Evolutionary conservation across 2,888 invertebrate genomes (phyloP).

Genomic region (Crepidodera aurea): DNA sequence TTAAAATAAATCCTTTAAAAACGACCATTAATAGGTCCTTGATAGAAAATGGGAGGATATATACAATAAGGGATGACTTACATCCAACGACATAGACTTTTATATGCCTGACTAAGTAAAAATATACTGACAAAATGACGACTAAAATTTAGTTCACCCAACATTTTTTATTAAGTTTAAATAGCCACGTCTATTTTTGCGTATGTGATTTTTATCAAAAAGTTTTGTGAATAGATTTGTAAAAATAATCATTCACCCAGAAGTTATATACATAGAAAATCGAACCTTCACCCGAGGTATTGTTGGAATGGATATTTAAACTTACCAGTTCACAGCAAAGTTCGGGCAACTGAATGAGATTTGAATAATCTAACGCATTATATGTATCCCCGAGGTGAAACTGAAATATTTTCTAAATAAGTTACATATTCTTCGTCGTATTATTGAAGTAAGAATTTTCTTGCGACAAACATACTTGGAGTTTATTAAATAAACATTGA

Average conservation of each 20-base stretch:
- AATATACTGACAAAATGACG: no score
- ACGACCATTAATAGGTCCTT: no score
- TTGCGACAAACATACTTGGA: no score
- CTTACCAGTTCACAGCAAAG: conserved; percentile 13
- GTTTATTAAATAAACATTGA: no score
- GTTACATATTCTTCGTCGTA: neutral
- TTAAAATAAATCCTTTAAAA: no score
- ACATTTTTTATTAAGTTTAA: no score
- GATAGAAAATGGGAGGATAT: no score
- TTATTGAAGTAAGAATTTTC: no score
- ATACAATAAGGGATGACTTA: no score
- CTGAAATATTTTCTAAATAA: conserved; percentile 13
- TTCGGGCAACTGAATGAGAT: conserved; percentile 10
- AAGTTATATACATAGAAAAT: conserved; percentile 7
- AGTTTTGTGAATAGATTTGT: conserved; percentile 6
- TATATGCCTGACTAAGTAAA: no score
- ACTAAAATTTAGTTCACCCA: no score
- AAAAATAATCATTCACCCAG: conserved; percentile 10
- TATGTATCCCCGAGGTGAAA: conserved; percentile 12
- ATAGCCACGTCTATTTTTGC: neutral
- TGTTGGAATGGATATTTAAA: conserved; percentile 13
- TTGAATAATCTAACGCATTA: conserved; percentile 14
- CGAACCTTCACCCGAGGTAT: conserved; percentile 10
- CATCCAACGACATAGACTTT: no score
- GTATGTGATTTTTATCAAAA: conserved; percentile 1